phyloP scores from a whole-genome alignment of 2,888 invertebrate genomes.

The Arenicola marina region DNA sequence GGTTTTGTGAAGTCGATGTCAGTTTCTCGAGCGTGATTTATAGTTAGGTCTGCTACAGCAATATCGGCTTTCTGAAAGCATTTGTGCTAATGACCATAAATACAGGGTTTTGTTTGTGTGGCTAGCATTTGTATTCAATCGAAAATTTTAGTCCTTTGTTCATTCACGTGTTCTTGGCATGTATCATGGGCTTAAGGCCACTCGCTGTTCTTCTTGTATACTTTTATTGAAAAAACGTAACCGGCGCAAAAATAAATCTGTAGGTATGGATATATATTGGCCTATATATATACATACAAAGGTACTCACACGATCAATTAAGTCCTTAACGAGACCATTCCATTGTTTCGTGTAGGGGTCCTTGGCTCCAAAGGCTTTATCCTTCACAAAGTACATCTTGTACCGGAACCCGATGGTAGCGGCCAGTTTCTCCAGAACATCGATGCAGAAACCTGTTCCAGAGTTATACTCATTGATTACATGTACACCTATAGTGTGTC shows the following conservation, averaged over 20 bases:
- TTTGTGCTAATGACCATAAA: background rate
- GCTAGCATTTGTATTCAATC: too few species aligned
- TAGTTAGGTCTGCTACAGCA: conserved; percentile 16
- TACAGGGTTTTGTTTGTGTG: too few species aligned
- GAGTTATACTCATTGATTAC: too few species aligned
- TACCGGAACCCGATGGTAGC: conserved; percentile 19
- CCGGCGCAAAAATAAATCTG: too few species aligned
- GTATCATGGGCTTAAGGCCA: too few species aligned
- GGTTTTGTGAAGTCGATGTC: conserved; percentile 26
- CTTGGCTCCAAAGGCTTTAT: conserved; percentile 17
- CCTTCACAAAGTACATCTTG: conserved; percentile 16
- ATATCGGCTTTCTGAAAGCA: conserved; percentile 22
- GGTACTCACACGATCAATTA: conserved; percentile 20
- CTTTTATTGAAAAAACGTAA: too few species aligned
- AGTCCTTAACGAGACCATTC: conserved; percentile 22
- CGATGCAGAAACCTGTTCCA: conserved; percentile 16
- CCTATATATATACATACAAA: too few species aligned
- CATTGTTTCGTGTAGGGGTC: conserved; percentile 20
- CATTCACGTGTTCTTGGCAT: too few species aligned
- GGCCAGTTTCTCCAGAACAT: conserved; percentile 15
- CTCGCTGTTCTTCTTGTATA: too few species aligned
- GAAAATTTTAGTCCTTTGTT: too few species aligned
- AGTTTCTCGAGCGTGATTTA: conserved; percentile 19
- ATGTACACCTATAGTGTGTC: too few species aligned
- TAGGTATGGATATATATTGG: too few species aligned